Conservation (phyloP, 2,888 invertebrate species). For the Aphrophora alni region DNA sequence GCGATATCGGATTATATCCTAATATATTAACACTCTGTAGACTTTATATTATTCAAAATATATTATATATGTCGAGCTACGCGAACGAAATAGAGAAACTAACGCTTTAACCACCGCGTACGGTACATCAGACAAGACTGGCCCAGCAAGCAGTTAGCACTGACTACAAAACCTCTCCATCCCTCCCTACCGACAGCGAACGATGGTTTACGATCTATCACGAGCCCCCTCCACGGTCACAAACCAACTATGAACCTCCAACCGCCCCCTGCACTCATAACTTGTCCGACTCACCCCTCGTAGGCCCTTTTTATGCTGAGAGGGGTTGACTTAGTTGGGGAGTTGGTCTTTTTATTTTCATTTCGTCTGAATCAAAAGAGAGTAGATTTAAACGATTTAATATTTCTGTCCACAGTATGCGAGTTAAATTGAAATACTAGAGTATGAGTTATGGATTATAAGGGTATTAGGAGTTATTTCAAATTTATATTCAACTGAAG, state of each 20-base stretch:
- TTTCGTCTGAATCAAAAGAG: constrained; percentile 34
- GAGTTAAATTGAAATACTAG: neutral
- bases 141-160: constrained; percentile 23
- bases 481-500: neutral
- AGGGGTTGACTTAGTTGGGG: constrained; percentile 40
- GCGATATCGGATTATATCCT: neutral
- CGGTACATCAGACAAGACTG: constrained; percentile 17
- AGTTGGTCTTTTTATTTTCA: constrained; percentile 41
- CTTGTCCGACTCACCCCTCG: constrained; percentile 39
- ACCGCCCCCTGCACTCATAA: constrained; percentile 26
- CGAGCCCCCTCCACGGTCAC: constrained; percentile 32
- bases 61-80: no score
- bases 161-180: constrained; percentile 23
- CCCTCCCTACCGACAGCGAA: constrained; percentile 12
- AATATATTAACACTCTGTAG: neutral
- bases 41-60: neutral
- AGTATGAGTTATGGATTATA: neutral
- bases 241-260: constrained; percentile 37
- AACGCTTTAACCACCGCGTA: neutral
- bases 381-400: constrained; percentile 2
- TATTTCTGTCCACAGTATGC: neutral
- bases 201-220: constrained; percentile 19
- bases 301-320: constrained; percentile 37
- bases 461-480: neutral
- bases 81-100: neutral